phyloP scores from a whole-genome alignment of 2,888 invertebrate genomes.

The Caenorhabditis panamensis region DNA sequence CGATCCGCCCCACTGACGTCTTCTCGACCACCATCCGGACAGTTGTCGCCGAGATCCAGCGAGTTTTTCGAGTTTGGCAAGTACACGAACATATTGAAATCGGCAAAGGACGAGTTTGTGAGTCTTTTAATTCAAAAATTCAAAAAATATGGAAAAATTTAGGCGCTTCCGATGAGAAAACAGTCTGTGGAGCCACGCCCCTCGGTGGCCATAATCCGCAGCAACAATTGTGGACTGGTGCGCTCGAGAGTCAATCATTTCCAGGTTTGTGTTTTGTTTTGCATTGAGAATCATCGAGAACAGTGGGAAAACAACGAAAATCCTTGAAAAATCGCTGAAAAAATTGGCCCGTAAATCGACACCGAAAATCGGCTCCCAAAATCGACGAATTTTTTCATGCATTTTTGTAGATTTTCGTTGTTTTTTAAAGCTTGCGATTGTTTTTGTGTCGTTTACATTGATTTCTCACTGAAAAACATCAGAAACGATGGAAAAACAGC shows the following conservation, averaged over 20 bases:
- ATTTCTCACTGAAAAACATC: no score
- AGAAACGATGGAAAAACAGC: no score
- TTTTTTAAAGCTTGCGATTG: no score
- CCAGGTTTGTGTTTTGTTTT: constrained; percentile 35
- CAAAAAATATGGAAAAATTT: not conserved
- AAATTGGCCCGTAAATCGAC: no score
- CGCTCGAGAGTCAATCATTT: constrained; percentile 60
- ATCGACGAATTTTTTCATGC: no score
- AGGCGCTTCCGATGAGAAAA: constrained; percentile 29
- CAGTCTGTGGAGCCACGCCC: constrained; percentile 48
- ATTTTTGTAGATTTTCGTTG: no score
- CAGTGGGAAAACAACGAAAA: no score
- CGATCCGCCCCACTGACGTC: constrained; percentile 24
- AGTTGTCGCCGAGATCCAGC: constrained; percentile 36
- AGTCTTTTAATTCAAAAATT: not conserved
- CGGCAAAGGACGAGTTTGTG: constrained; percentile 35
- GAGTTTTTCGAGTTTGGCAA: constrained; percentile 57
- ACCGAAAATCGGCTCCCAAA: no score
- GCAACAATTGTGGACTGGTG: constrained; percentile 56
- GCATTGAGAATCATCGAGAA: no score
- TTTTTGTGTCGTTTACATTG: no score
- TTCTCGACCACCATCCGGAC: constrained; percentile 5
- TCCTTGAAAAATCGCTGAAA: no score
- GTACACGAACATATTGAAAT: constrained; percentile 28
- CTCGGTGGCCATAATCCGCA: constrained; percentile 58